Base-by-base conservation (phyloP, 2,888 invertebrate genomes). In the Mellilla xanthometata region DNA sequence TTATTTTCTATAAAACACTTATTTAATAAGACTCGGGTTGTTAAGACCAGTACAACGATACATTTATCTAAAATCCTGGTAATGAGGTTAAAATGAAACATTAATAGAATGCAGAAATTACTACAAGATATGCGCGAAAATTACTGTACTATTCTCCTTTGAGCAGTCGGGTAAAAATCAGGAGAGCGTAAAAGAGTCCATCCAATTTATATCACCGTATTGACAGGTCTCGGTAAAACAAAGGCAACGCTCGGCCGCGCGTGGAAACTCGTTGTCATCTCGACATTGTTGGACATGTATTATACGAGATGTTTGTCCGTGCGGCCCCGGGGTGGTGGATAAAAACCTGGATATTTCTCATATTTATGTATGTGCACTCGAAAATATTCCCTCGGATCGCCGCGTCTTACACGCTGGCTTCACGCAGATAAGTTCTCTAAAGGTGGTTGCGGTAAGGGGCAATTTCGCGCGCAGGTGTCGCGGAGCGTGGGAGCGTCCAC, bases 401-500 rank as follows among this genome's bases (percentile, higher is more conserved):
- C 70, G 63, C 65, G 73, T 59, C 65, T 68, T 58, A 28, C 47
- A n/a, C 32, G 15, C 28, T 54, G 51, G 61, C 58, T 75, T 70
- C 71, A 74, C 54, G 62, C n/a, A 56, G 80, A 76, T 79, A 70
- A 82, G 76, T 65, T 71, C 78, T 61, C 58, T 85, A 67, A 65
- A 68, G 62, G 70, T 62, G 60, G 49, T 59, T 54, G 68, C 65
- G 71, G 74, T 84, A 86, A 83, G 84, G 84, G 69, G 68, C 73
- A 83, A 73, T 77, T 74, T 87, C 65, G 81, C 76, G 60, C 79
- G 86, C 84, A 84, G 86, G 87, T 83, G 82, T 66, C 55, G n/a
- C 58, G 56, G 68, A 76, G 69, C 87, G 89, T 92, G 92, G 88
- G 92, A 92, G 72, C 66, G 78, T 88, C 84, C 92, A 91, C 87